Conservation (phyloP, 2,888 invertebrate species). For the Andrena camellia region DNA sequence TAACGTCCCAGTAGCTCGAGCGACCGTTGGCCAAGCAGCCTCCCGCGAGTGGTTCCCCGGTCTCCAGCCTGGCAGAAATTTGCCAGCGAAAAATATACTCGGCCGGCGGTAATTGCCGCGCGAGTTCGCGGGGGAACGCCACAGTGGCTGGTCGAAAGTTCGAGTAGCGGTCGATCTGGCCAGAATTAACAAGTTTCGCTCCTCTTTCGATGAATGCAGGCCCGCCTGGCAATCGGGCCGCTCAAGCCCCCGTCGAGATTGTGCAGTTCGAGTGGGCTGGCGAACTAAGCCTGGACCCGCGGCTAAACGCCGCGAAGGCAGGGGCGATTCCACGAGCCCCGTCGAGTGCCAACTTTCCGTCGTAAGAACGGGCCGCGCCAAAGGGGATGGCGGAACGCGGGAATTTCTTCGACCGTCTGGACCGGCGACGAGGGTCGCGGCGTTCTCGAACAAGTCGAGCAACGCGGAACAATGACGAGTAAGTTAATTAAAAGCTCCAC, state of each 20-base stretch:
- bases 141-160: slow-evolving; percentile 40
- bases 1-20: slow-evolving; percentile 41
- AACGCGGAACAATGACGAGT: slow-evolving; percentile 21
- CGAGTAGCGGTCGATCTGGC: slow-evolving; percentile 44
- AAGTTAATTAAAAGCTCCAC: slow-evolving; percentile 33
- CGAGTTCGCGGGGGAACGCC: slow-evolving; percentile 28
- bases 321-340: slow-evolving; percentile 42
- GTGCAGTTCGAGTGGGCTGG: slow-evolving; percentile 57
- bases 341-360: slow-evolving; percentile 48
- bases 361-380: slow-evolving; percentile 38
- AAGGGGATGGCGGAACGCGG: neutral
- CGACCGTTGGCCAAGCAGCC: neutral
- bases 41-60: neutral
- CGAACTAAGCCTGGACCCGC: slow-evolving; percentile 12
- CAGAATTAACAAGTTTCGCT: slow-evolving; percentile 61
- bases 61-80: slow-evolving; percentile 46
- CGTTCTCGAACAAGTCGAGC: neutral
- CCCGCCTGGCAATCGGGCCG: slow-evolving; percentile 12
- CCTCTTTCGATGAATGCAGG: slow-evolving; percentile 45
- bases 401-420: neutral
- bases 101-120: slow-evolving; percentile 28
- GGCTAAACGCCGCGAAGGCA: slow-evolving; percentile 40
- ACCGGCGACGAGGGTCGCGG: neutral
- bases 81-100: slow-evolving; percentile 51
- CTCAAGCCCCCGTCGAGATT: slow-evolving; percentile 49